Evolutionary conservation across 2,888 invertebrate genomes (phyloP).

Genomic region (Leptopilina drosophilae): DNA sequence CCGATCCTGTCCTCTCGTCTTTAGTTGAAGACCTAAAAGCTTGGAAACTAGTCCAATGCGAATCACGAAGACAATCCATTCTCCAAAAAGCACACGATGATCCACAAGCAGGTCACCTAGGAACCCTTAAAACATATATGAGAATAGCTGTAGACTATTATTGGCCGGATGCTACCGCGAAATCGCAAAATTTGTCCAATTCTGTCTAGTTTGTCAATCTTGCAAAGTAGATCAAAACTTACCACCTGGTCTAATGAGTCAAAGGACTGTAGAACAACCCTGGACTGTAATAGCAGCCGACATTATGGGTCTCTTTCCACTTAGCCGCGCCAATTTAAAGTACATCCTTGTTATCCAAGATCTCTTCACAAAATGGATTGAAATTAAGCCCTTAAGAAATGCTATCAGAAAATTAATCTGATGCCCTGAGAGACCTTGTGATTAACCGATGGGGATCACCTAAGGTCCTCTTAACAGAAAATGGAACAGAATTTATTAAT

Average conservation of each 20-base stretch:
- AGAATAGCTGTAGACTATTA: too few relatives aligned
- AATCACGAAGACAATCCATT: background rate
- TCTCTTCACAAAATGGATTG: slow-evolving; percentile 54
- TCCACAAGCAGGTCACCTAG: too few relatives aligned
- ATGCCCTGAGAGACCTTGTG: slow-evolving; percentile 50
- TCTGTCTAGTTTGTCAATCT: too few relatives aligned
- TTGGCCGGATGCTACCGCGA: too few relatives aligned
- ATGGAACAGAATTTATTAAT: too few relatives aligned
- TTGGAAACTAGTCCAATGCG: background rate
- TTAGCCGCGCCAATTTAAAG: slow-evolving; percentile 17
- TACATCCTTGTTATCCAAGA: slow-evolving; percentile 58
- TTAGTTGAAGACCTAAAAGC: background rate
- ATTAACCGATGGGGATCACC: too few relatives aligned
- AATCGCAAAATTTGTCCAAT: too few relatives aligned
- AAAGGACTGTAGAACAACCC: slow-evolving; percentile 42
- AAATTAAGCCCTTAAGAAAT: slow-evolving; percentile 50
- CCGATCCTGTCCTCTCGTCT: background rate
- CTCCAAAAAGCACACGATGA: background rate
- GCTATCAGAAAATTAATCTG: slow-evolving; percentile 51
- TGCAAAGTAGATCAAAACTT: too few relatives aligned
- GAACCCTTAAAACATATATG: too few relatives aligned
- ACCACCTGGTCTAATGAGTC: background rate
- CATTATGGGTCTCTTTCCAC: slow-evolving; percentile 54
- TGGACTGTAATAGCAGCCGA: slow-evolving; percentile 45
- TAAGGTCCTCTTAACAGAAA: too few relatives aligned